phyloP scores from a whole-genome alignment of 2,888 invertebrate species.

The Oscheius sp. region DNA sequence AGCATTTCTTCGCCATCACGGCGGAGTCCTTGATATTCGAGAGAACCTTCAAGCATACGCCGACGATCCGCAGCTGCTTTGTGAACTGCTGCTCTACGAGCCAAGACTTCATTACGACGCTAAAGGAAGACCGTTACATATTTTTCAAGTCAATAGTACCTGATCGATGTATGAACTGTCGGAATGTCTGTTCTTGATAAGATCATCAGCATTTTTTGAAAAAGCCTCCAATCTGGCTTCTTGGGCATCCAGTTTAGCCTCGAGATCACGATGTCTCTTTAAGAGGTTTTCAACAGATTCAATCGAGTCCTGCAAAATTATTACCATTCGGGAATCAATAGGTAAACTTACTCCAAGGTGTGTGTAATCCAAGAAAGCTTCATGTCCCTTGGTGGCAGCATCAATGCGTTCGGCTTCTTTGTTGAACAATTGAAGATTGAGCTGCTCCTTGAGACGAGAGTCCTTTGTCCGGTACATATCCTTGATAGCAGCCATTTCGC shows the following conservation, averaged over 20 bases:
- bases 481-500: constrained; percentile 69
- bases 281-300: constrained; percentile 85
- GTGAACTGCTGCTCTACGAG: constrained; percentile 79
- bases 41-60: constrained; percentile 84
- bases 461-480: constrained; percentile 79
- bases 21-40: constrained; percentile 90
- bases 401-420: constrained; percentile 97
- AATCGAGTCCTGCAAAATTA: constrained; percentile 65
- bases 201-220: constrained; percentile 84
- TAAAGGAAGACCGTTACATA: constrained; percentile 68
- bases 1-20: constrained; percentile 87
- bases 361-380: constrained; percentile 87
- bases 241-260: constrained; percentile 90
- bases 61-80: constrained; percentile 81
- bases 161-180: constrained; percentile 64
- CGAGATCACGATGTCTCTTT: constrained; percentile 92
- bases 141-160: constrained; percentile 21
- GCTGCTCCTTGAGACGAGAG: constrained; percentile 86
- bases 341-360: constrained; percentile 84
- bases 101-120: constrained; percentile 75
- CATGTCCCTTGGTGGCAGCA: constrained; percentile 91
- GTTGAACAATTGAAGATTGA: constrained; percentile 89
- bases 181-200: constrained; percentile 81
- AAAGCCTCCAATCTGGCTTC: constrained; percentile 89
- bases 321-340: not conserved